phyloP scores from a whole-genome alignment of 2,797 vertebrate species.

The Centropyge bicolor region DNA sequence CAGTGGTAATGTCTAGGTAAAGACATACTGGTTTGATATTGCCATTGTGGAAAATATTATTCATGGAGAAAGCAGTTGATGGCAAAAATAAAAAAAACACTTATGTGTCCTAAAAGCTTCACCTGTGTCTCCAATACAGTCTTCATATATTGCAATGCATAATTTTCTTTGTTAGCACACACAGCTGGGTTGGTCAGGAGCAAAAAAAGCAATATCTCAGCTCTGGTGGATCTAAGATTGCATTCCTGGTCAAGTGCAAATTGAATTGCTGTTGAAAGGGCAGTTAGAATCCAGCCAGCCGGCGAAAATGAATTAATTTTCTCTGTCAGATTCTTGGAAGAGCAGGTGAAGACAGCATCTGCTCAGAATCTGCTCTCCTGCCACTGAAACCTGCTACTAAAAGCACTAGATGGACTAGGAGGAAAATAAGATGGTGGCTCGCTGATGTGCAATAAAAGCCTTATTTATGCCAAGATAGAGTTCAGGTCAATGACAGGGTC shows the following conservation, averaged over 20 bases:
- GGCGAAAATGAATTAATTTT: conserved; percentile 48
- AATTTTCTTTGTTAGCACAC: neutral
- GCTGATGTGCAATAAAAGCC: conserved; percentile 23
- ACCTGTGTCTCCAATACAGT: neutral
- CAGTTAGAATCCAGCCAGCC: conserved; percentile 42
- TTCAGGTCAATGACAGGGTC: conserved; percentile 17
- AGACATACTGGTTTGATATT: conserved; percentile 13
- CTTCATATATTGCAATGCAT: conserved; percentile 1
- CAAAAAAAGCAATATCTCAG: conserved; percentile 16
- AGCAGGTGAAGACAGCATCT: conserved; percentile 47
- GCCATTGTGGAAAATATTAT: conserved; percentile 22
- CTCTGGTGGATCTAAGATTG: conserved; percentile 26
- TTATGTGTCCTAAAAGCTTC: neutral
- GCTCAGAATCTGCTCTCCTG: conserved; percentile 41
- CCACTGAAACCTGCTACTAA: conserved; percentile 20
- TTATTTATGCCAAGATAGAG: neutral
- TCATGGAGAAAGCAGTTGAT: conserved; percentile 15
- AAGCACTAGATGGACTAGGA: conserved; percentile 5
- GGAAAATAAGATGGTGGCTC: neutral
- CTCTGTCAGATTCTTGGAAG: conserved; percentile 54
- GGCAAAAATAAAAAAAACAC: neutral
- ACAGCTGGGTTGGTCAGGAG: conserved; percentile 4
- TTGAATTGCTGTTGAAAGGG: conserved; percentile 60
- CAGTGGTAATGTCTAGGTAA: neutral
- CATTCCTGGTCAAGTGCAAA: conserved; percentile 59